Evolutionary conservation across 2,113 vertebrate species (phyloP).

Genomic region (Boulengeromyrus knoepffleri): DNA sequence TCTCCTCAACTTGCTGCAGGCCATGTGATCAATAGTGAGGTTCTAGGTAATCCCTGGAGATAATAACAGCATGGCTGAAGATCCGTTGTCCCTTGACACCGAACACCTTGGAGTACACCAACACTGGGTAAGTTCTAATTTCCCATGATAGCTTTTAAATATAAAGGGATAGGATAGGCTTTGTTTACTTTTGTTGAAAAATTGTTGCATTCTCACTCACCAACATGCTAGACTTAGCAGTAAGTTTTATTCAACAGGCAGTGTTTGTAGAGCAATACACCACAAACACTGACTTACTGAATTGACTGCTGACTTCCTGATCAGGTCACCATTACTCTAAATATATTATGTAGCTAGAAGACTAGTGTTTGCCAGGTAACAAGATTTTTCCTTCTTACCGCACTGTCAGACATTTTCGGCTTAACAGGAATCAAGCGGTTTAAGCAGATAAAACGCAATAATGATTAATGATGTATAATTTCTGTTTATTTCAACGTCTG

Average conservation of each 20-base stretch:
- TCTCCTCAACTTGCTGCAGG: not conserved
- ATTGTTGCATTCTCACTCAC: not conserved
- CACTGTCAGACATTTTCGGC: not conserved
- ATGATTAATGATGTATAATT: slow-evolving; percentile 30
- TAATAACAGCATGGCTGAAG: not conserved
- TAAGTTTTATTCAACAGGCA: not conserved
- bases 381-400: not conserved
- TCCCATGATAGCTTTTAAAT: not conserved
- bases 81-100: not conserved
- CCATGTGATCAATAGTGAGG: not conserved
- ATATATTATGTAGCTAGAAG: not conserved
- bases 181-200: not conserved
- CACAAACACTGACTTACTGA: not conserved
- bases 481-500: slow-evolving; percentile 57
- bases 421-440: not conserved
- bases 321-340: not conserved
- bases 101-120: not conserved
- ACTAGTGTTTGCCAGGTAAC: not conserved
- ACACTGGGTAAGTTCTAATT: not conserved
- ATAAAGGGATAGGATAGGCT: not conserved
- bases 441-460: not conserved
- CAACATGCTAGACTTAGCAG: not conserved
- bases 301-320: not conserved
- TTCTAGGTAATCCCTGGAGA: not conserved
- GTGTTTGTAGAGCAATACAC: not conserved